phyloP scores from a whole-genome alignment of 2,797 vertebrate species.

The Lacerta viridis region DNA sequence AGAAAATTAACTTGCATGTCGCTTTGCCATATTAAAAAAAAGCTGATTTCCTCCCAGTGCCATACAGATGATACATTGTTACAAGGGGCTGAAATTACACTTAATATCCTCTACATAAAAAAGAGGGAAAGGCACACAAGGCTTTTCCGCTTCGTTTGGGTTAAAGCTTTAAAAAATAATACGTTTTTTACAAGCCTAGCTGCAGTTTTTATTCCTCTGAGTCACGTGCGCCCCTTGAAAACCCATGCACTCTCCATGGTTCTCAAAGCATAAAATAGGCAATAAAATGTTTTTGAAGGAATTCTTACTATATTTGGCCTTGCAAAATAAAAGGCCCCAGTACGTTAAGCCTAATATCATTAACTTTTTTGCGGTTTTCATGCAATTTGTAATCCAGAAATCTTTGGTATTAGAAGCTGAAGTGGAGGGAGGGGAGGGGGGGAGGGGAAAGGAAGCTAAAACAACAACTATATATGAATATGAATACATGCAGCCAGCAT shows the following conservation, averaged over 20 bases:
- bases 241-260: conserved; percentile 61
- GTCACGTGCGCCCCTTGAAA: conserved; percentile 69
- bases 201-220: conserved; percentile 74
- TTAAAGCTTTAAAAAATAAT: conserved; percentile 75
- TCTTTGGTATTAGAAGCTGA: conserved; percentile 55
- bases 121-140: conserved; percentile 75
- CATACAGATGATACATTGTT: conserved; percentile 80
- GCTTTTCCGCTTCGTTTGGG: conserved; percentile 75
- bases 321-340: conserved; percentile 57
- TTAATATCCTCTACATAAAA: conserved; percentile 77
- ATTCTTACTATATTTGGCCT: conserved; percentile 69
- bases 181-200: conserved; percentile 76
- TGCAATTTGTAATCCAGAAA: conserved; percentile 77
- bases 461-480: conserved; percentile 42
- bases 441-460: conserved; percentile 34
- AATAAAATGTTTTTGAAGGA: conserved; percentile 68
- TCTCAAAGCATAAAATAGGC: conserved; percentile 72
- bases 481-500: conserved; percentile 59
- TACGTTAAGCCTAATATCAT: conserved; percentile 72
- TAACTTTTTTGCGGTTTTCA: conserved; percentile 72
- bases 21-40: conserved; percentile 78
- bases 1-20: conserved; percentile 74
- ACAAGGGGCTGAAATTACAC: conserved; percentile 71
- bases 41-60: conserved; percentile 80
- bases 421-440: background rate